Evolutionary conservation across 2,113 vertebrate genomes (phyloP), one percentile per base, ranked within the genome.

Genomic region (Camelus bactrianus): DNA sequence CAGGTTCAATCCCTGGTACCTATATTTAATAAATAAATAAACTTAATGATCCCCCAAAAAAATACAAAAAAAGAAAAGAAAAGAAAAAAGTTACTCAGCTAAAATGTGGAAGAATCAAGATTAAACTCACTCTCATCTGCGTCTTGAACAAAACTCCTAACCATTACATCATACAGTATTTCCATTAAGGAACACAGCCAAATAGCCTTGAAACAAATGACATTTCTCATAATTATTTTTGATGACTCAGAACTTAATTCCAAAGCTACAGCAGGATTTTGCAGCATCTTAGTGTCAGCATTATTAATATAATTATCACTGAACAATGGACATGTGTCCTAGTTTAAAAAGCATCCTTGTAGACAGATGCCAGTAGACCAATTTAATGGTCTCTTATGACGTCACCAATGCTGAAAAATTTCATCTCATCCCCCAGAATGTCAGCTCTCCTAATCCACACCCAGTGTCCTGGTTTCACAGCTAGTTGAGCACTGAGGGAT

Each of bases 151-250:
- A 64, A 73, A 50, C 5, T 8, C 26, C 24, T 94, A 81, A 79
- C 13, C 6, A 13, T 30, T 64, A 60, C 76, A 54, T 85, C n/a
- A n/a, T 46, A 28, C 4, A 88, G 13, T 72, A 46, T 48, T 83
- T 79, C 30, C 83, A 73, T 82, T 90, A 90, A 94, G 30, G 6
- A 94, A 73, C 30, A 79, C 17, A 69, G n/a, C 56, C 64, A 79
- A 73, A 73, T 50, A 69, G 8, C 35, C 19, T 80, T 93, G 52
- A 92, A 38, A 69, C 22, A 81, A 76, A 48, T 60, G 87, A 3
- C 38, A 84, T 95, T 89, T 54, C 50, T 91, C 14, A 48, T 90
- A 73, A 60, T 89, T 91, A 85, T 80, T 75, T 97, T 90, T 89
- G 28, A 73, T 89, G 30, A 94, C 19, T 94, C 38, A 90, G 16